phyloP scores from a whole-genome alignment of 2,888 invertebrate genomes.

The Drosophila sordidapex region DNA sequence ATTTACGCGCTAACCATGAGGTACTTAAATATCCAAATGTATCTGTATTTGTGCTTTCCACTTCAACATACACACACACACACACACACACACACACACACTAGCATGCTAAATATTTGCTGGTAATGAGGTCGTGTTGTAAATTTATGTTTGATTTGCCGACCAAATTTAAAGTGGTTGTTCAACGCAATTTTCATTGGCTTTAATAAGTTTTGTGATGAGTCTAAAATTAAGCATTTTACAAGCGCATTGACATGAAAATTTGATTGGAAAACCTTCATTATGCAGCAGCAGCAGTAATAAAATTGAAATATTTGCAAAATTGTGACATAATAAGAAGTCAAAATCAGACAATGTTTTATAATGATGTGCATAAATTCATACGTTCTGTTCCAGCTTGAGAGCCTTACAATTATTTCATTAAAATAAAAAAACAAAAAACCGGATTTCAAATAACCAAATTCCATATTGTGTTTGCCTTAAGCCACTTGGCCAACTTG shows the following conservation, averaged over 20 bases:
- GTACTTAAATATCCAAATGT: constrained; percentile 74
- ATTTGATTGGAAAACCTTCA: background rate
- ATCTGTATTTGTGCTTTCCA: constrained; percentile 57
- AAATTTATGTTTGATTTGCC: constrained; percentile 51
- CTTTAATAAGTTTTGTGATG: background rate
- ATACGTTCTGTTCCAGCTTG: background rate
- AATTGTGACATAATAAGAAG: too few species aligned
- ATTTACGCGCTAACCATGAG: constrained; percentile 74
- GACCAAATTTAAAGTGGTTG: constrained; percentile 6
- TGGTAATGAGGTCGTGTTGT: constrained; percentile 66
- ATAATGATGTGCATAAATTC: background rate
- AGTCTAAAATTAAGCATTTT: background rate
- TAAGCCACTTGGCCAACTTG: background rate
- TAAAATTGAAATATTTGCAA: too few species aligned
- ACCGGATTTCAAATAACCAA: background rate
- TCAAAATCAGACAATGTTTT: background rate
- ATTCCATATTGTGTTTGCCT: background rate
- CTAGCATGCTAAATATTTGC: constrained; percentile 59
- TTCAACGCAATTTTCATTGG: constrained; percentile 1
- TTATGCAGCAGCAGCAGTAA: background rate
- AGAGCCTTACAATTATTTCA: background rate
- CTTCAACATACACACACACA: constrained; percentile 18
- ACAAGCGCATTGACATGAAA: background rate
- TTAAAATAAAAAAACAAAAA: background rate
- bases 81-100: constrained; percentile 1